Conservation (phyloP, 2,113 vertebrate species). For the Forbesichthys papilliferus region DNA sequence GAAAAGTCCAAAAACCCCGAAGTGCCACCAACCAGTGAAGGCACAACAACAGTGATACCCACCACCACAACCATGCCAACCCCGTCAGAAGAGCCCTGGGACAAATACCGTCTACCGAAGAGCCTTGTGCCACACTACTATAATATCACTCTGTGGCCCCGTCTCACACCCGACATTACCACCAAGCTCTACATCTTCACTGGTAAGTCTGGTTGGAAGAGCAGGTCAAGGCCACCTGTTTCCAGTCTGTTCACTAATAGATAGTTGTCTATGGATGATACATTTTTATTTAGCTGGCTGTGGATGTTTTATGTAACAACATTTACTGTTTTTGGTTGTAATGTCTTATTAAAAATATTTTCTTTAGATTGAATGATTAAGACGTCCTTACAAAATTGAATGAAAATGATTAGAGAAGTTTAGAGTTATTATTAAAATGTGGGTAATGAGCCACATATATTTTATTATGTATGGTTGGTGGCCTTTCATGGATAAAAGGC, state of each 20-base stretch:
- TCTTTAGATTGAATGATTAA: not conserved
- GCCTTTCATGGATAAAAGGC: no score
- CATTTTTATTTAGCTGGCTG: not conserved
- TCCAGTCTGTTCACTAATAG: slow-evolving; percentile 16
- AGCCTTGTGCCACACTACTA: slow-evolving; percentile 77
- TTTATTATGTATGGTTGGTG: no score
- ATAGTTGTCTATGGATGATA: rapidly evolving
- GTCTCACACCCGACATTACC: slow-evolving; percentile 7
- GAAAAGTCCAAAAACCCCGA: slow-evolving; percentile 78
- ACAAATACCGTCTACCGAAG: slow-evolving; percentile 79
- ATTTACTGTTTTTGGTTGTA: not conserved
- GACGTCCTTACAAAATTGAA: no score
- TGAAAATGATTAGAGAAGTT: no score
- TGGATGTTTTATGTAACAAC: not conserved
- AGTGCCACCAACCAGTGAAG: slow-evolving; percentile 34
- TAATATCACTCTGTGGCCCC: slow-evolving; percentile 78
- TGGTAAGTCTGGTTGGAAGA: slow-evolving; percentile 61
- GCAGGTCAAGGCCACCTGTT: slow-evolving; percentile 33
- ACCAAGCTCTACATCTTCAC: slow-evolving; percentile 77
- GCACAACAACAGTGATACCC: not conserved
- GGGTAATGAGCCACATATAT: no score
- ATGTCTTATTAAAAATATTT: not conserved
- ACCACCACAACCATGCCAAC: slow-evolving; percentile 20
- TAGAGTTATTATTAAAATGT: no score
- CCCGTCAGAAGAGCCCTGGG: slow-evolving; percentile 69